Conservation (phyloP, 2,113 vertebrate species). For the Deroptyus accipitrinus region DNA sequence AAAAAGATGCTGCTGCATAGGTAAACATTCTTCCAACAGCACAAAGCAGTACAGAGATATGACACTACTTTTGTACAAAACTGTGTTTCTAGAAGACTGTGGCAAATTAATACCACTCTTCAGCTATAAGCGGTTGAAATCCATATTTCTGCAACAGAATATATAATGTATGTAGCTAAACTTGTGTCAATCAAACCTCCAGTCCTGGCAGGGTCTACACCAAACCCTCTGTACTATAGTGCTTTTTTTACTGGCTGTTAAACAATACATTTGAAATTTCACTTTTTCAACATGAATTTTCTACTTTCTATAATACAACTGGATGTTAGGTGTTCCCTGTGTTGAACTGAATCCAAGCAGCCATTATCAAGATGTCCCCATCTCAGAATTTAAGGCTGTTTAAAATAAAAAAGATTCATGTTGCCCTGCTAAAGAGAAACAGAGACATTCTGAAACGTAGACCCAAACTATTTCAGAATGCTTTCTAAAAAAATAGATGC, state of each 20-base stretch:
- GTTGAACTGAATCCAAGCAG: not conserved
- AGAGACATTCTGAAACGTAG: not conserved
- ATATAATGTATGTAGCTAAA: slow-evolving; percentile 4
- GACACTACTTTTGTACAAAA: not conserved
- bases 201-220: not conserved
- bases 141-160: not conserved
- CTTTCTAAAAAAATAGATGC: not conserved
- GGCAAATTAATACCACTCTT: slow-evolving; percentile 17
- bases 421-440: not conserved
- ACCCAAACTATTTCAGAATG: not conserved
- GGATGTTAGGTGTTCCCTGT: not conserved
- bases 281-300: not conserved
- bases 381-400: not conserved
- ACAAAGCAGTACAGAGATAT: not conserved
- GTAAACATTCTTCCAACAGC: not conserved
- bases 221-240: not conserved
- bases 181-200: slow-evolving; percentile 24
- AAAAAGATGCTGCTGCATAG: not conserved
- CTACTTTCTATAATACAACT: not conserved
- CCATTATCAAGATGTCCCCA: not conserved
- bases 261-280: not conserved
- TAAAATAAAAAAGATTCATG: not conserved
- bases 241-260: not conserved
- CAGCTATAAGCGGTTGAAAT: not conserved
- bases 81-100: not conserved